Evolutionary conservation across 2,797 vertebrate genomes (phyloP).

Genomic region (Sebastes dallii): DNA sequence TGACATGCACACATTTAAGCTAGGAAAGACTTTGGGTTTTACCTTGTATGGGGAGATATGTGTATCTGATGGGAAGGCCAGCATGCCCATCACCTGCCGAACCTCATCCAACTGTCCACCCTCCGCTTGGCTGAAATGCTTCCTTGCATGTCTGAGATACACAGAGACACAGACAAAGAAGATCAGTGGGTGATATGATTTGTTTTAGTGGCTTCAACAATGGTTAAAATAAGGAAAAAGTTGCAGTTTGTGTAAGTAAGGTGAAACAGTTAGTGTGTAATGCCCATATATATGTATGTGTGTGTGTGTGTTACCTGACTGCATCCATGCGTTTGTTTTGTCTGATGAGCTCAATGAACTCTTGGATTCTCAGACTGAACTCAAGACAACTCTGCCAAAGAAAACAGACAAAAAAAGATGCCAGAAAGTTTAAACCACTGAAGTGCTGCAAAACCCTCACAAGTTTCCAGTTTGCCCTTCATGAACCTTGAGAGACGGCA

Average conservation of each 20-base stretch:
- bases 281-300: background rate
- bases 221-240: background rate
- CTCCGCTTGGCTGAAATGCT: conserved; percentile 99
- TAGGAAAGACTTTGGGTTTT: conserved; percentile 11
- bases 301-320: conserved; percentile 86
- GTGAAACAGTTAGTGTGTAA: background rate
- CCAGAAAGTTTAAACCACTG: background rate
- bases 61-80: conserved; percentile 98
- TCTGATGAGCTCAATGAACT: conserved; percentile 98
- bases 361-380: conserved; percentile 99
- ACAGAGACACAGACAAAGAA: conserved; percentile 20
- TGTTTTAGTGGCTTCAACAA: background rate
- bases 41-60: conserved; percentile 99
- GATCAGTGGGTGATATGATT: background rate
- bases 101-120: conserved; percentile 98
- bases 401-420: background rate
- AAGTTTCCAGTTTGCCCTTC: background rate
- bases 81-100: conserved; percentile 99
- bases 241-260: rapidly evolving
- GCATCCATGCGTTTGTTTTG: conserved; percentile 99
- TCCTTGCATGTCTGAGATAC: conserved; percentile 91
- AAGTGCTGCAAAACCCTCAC: background rate
- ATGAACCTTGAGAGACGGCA: background rate
- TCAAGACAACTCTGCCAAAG: conserved; percentile 94
- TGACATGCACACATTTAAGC: too few species aligned